Conservation (phyloP, 1,140 invertebrate genomes). For the Macrocentrus cingulum region DNA sequence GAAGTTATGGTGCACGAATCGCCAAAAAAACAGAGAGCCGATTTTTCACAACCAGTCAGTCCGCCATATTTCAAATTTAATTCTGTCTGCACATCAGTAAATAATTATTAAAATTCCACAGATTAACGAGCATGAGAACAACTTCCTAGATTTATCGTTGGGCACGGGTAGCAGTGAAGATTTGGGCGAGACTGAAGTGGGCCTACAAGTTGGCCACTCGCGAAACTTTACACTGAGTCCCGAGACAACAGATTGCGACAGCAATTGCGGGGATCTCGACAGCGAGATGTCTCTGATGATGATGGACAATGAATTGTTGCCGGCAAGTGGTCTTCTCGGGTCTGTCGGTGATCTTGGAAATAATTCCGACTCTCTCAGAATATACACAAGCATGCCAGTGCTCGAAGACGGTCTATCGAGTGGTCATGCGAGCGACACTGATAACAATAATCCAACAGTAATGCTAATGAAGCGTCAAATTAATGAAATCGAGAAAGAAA, state of each 20-base stretch:
- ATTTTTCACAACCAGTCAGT: conserved; percentile 41
- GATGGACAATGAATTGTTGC: conserved; percentile 68
- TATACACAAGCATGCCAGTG: conserved; percentile 84
- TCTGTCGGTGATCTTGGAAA: conserved; percentile 61
- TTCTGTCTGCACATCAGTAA: background rate
- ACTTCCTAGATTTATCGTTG: conserved; percentile 66
- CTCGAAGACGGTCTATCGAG: conserved; percentile 91
- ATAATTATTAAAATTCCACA: conserved; percentile 30
- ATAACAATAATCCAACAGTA: conserved; percentile 78
- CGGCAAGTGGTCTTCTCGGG: conserved; percentile 53
- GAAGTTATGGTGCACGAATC: conserved; percentile 58
- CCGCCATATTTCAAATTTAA: background rate
- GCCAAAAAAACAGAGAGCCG: conserved; percentile 52
- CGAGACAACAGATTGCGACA: conserved; percentile 94
- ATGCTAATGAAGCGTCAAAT: conserved; percentile 75
- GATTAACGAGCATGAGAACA: conserved; percentile 64
- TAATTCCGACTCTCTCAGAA: conserved; percentile 61
- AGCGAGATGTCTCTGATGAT: conserved; percentile 76
- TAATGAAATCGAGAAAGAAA: conserved; percentile 73
- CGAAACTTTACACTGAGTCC: conserved; percentile 88
- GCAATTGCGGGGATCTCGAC: conserved; percentile 81
- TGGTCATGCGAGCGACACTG: conserved; percentile 88
- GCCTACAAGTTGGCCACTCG: conserved; percentile 66
- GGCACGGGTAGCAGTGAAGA: conserved; percentile 71
- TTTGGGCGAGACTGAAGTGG: conserved; percentile 69